Conservation (phyloP, 2,113 vertebrate species). For the Apteryx owenii region DNA sequence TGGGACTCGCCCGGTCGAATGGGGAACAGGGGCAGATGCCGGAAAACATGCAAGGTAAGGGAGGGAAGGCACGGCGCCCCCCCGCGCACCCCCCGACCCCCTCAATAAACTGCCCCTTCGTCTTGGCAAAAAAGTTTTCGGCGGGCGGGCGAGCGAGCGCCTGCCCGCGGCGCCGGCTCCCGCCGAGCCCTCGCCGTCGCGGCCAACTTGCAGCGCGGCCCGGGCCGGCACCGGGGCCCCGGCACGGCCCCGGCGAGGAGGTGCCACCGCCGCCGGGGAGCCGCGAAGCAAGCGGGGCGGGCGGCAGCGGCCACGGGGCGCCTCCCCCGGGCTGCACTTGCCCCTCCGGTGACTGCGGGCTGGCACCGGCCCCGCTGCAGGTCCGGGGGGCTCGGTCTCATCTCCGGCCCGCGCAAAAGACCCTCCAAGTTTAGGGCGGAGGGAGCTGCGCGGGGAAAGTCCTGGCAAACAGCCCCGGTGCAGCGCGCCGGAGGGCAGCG, state of each 20-base stretch:
- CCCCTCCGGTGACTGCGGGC: neutral
- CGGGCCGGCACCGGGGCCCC: neutral
- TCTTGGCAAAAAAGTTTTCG: neutral
- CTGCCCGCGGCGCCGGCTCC: too few relatives aligned
- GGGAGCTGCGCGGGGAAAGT: neutral
- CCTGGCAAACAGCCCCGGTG: neutral
- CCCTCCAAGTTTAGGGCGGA: neutral
- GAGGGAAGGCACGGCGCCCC: neutral
- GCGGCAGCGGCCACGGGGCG: neutral
- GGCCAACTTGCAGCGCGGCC: neutral
- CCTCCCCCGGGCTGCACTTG: neutral
- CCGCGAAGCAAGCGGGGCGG: neutral
- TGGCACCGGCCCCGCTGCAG: neutral
- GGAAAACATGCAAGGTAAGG: slow-evolving; percentile 97
- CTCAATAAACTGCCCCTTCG: neutral
- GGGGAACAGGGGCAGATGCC: slow-evolving; percentile 96
- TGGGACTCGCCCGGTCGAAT: slow-evolving; percentile 94
- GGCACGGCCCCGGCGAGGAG: neutral
- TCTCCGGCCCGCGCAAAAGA: neutral
- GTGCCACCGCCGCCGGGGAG: neutral
- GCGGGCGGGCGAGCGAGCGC: too few relatives aligned
- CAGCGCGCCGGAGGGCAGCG: neutral
- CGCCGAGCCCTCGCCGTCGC: neutral
- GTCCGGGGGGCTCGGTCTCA: neutral
- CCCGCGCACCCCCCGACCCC: neutral